Base-by-base conservation (phyloP, 2,888 invertebrate species). In the Dasypogon diadema region DNA sequence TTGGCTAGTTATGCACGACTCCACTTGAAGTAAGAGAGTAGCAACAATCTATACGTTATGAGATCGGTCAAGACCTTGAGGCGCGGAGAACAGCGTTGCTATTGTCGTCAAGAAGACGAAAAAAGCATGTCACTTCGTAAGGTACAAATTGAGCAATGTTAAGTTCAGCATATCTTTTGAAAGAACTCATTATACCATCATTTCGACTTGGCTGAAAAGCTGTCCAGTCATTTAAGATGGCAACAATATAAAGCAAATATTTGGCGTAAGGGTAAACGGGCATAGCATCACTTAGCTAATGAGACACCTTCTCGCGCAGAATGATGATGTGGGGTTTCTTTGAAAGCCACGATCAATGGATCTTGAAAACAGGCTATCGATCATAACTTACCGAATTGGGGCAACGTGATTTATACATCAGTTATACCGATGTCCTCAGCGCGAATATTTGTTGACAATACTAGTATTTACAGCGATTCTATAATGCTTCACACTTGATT, bases 401-500 rank as follows among this genome's bases (percentile, higher is more conserved):
- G 14, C 65, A 65, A 3, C 6, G 14, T 48, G 46, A 65, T 65
- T 65, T 21, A 65, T 48, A 48, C 48, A n/a, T 65, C 65, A 48
- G 24, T 22, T 48, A 24, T 46, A 46, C 24, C 24, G 22, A 48
- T 65, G 65, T 65, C 65, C 24, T 48, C 65, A 48, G 37, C 21
- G 24, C 46, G 10, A 14, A 26, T 37, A 46, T 48, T 46, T 65
- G 21, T 65, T 65, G 46, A 48, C 46, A 46, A 46, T 46, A 37
- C 46, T 65, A n/a, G 48, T 48, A 65, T 24, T 48, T 24, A 14
- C 48, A 24, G 6, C 65, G 14, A 12, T 22, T 65, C 46, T 51
- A 21, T 6, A 65, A 42, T 16, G 48, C 65, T 65, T 65, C 65
- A 65, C 65, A 65, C 65, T 65, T 48, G 65, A 65, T 5, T 65